A percentile compares a stretch with the other conserved stretches of the same genome.
phyloP scores from a whole-genome alignment of 2,888 invertebrate genomes.

The Bedellia somnulentella region DNA sequence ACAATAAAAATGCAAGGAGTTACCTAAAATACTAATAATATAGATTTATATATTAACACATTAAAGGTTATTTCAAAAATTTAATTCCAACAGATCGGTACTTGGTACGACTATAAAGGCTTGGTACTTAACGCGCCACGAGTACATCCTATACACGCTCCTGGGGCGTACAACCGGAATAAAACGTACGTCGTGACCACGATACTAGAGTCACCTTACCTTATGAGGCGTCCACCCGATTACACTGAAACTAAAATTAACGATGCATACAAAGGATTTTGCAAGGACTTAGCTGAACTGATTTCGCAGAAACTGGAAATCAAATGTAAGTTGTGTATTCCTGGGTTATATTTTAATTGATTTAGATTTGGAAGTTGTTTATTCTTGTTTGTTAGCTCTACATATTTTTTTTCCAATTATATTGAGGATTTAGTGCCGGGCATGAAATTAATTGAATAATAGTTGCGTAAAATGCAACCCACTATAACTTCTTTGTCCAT shows the following conservation, averaged over 20 bases:
- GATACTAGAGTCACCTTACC: conserved; percentile 84
- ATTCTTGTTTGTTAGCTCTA: too few species aligned
- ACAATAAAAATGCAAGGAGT: too few species aligned
- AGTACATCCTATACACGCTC: conserved; percentile 66
- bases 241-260: conserved; percentile 68
- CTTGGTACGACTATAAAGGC: conserved; percentile 82
- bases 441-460: too few species aligned
- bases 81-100: conserved; percentile 80
- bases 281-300: conserved; percentile 85
- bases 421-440: too few species aligned
- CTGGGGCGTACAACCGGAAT: conserved; percentile 73
- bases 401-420: too few species aligned
- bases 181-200: conserved; percentile 86
- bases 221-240: conserved; percentile 72
- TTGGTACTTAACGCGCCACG: conserved; percentile 74
- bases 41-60: conserved; percentile 1
- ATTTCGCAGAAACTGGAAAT: conserved; percentile 80
- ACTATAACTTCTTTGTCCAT: too few species aligned
- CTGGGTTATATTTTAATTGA: too few species aligned
- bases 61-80: conserved; percentile 1
- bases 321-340: conserved; percentile 69
- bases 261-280: conserved; percentile 85
- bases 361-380: too few species aligned
- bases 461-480: too few species aligned
- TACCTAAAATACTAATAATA: too few species aligned